Base-by-base conservation (phyloP, 2,113 vertebrate genomes). In the Peromyscus polionotus region DNA sequence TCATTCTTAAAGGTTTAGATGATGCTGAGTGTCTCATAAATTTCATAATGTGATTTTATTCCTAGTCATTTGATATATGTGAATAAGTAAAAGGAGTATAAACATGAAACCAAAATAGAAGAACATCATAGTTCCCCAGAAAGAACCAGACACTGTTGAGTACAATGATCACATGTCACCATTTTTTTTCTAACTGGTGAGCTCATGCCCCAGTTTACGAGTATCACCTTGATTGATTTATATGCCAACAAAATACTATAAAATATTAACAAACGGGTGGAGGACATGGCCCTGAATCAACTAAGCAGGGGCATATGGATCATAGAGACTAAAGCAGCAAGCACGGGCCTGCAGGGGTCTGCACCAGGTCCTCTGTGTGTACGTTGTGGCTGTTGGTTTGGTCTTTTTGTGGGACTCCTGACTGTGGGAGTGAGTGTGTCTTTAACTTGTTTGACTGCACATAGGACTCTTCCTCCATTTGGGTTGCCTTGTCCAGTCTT, bases 1-100 rank as follows among this genome's bases (percentile, higher is more conserved):
- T 73, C 63, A 67, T 67, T 77, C 72, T 73, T 85, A 87, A 57
- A 73, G 91, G 59, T 96, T 51, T 65, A n/a, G 22, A 90, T 90
- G 97, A 97, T 59, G 0, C 79, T 83, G 11, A 90, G 36, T 73
- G 48, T n/a, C 17, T 57, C 92, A n/a, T 63, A 91, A 45, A 24
- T n/a, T 70, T 2, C 8, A 20, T 59, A 86, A 86, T 63, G 8
- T 59, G 85, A 90, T 84, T 89, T 90, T 73, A 72, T 68, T 68
- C 14, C 9, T 16, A 84, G 45, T 88, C 51, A 45, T 33, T 91
- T 24, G 31, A 17, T 91, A 28, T 67, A 48, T 16, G 36, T 85
- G 24, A 48, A 28, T 48, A 79, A 73, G 6, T 57, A 10, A 89
- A 73, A 57, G 1, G 20, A 67, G 48, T 39, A 59, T 28, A 85